Percentiles rank a stretch among this genome's conserved stretches.
phyloP scores from a whole-genome alignment of 2,797 vertebrate species.

The Acrossocheilus wenchowensis region DNA sequence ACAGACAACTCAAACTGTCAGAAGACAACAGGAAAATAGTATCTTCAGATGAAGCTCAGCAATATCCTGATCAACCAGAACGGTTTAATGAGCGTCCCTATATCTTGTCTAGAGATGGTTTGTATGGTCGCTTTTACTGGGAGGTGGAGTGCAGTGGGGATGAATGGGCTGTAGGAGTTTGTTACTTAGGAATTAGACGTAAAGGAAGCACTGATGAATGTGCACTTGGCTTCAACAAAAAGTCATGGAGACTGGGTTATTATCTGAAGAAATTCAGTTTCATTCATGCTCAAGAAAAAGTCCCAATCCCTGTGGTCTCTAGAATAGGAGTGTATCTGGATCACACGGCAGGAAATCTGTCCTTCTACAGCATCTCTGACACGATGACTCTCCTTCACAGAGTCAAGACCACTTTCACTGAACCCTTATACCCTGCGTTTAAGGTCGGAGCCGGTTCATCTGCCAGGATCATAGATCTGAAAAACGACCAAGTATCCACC shows the following conservation, averaged over 20 bases:
- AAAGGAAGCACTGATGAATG: not conserved
- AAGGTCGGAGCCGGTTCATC: not conserved
- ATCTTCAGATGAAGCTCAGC: not conserved
- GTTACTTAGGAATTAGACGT: constrained; percentile 28
- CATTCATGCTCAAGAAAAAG: not conserved
- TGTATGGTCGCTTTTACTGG: constrained; percentile 49
- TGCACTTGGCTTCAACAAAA: constrained; percentile 19
- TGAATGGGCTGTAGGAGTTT: constrained; percentile 16
- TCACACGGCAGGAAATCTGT: not conserved
- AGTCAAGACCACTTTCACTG: constrained; percentile 14
- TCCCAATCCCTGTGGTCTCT: not conserved
- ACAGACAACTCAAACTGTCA: constrained; percentile 15
- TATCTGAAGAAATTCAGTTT: not conserved
- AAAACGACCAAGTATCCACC: not conserved
- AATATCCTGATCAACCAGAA: constrained; percentile 38
- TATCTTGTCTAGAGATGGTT: constrained; percentile 42
- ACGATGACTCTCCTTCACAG: not conserved
- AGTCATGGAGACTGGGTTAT: not conserved
- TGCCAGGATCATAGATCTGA: not conserved
- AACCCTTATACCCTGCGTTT: not conserved
- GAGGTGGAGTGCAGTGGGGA: constrained; percentile 44
- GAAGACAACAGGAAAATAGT: not conserved
- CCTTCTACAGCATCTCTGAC: not conserved
- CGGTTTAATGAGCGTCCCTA: constrained; percentile 29
- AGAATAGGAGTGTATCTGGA: constrained; percentile 17